These are phyloP conservation scores for Lycodopsis pacificus DNA, from an alignment of 2,797 vertebrate species.

Conservation along the genomic window DNA sequence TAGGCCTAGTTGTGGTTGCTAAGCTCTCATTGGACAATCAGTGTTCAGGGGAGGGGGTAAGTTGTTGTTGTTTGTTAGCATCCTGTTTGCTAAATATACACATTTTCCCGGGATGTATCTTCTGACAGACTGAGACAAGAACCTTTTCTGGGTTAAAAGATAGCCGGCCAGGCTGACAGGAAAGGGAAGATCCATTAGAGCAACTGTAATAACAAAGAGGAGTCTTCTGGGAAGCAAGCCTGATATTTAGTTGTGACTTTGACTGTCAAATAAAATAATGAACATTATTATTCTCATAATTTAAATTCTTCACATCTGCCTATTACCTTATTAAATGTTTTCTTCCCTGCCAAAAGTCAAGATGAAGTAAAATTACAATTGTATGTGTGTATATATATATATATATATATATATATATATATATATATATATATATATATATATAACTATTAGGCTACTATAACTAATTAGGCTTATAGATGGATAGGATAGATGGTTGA, in stretches of 20 bases:
- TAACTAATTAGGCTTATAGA: background rate
- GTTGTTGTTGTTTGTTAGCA: background rate
- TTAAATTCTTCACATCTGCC: conserved; percentile 14
- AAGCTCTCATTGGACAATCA: background rate
- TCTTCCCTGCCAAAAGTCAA: background rate
- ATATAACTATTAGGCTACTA: no score
- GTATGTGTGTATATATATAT: no score
- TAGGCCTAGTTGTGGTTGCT: background rate
- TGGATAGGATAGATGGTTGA: background rate
- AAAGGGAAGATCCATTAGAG: conserved; percentile 15
- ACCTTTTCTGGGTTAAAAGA: conserved; percentile 3
- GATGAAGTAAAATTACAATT: background rate
- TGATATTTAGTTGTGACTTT: conserved; percentile 16
- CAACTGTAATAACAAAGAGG: conserved; percentile 31
- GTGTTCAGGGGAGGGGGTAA: background rate
- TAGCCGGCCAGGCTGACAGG: background rate
- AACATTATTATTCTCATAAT: background rate
- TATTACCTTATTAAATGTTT: background rate
- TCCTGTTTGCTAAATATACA: conserved; percentile 22
- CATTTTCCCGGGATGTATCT: background rate
- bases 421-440: no score
- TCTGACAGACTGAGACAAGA: background rate
- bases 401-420: no score
- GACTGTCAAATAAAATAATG: conserved; percentile 1
- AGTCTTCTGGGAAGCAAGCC: conserved; percentile 10